These are phyloP conservation scores for Platyrinchus mystaceus DNA, from an alignment of 2,797 vertebrate genomes.

Conservation along the genomic window DNA sequence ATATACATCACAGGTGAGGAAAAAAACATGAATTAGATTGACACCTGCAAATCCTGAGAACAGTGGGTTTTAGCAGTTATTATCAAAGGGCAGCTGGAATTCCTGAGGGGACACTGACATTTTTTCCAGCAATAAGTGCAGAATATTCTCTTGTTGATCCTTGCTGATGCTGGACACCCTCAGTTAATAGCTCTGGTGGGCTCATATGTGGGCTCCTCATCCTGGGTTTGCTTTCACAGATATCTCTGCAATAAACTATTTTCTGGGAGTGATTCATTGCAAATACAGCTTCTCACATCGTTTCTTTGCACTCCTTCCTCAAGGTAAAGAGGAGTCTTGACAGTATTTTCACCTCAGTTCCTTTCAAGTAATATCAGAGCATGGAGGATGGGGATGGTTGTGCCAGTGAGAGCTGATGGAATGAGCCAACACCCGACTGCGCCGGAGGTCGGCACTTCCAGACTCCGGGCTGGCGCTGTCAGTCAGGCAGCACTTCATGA, in stretches of 20 bases:
- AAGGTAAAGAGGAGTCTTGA: conserved; percentile 5
- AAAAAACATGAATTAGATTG: background rate
- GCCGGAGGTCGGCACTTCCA: background rate
- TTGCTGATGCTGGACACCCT: background rate
- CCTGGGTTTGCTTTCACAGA: background rate
- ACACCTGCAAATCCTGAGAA: background rate
- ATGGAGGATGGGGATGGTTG: background rate
- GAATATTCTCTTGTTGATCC: conserved; percentile 30
- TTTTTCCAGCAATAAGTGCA: conserved; percentile 42
- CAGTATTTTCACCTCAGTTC: conserved; percentile 27
- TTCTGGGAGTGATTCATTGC: conserved; percentile 22
- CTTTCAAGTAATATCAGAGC: background rate
- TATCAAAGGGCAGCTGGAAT: conserved; percentile 6
- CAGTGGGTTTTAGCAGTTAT: conserved; percentile 7
- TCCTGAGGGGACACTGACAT: background rate
- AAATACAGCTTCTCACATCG: conserved; percentile 45
- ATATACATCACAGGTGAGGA: background rate
- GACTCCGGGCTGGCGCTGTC: background rate
- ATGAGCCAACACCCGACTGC: background rate
- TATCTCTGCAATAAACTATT: conserved; percentile 36
- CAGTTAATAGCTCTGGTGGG: conserved; percentile 27
- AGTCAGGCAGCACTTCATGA: background rate
- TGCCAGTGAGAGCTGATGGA: background rate
- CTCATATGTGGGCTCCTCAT: background rate
- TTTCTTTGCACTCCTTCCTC: conserved; percentile 30